phyloP scores from a whole-genome alignment of 2,113 vertebrate genomes.

The Dendrocopos noguchii region DNA sequence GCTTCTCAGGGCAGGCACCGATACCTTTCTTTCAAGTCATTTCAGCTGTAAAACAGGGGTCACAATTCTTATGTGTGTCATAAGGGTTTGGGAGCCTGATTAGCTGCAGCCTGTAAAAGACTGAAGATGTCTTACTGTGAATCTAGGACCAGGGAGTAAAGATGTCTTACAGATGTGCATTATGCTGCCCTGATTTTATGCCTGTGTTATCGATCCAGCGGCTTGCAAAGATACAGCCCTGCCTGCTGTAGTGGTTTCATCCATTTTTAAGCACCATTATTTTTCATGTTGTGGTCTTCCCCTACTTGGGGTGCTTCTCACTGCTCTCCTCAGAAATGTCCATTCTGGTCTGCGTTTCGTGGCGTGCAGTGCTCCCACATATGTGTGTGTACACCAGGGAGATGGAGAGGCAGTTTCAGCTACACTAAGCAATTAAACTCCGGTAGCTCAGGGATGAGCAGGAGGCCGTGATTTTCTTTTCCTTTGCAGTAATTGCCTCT shows the following conservation, averaged over 20 bases:
- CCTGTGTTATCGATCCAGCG: neutral
- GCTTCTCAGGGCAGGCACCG: neutral
- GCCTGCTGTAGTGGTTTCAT: slow-evolving; percentile 46
- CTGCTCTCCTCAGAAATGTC: neutral
- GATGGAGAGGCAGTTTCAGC: slow-evolving; percentile 78
- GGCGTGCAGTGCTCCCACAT: neutral
- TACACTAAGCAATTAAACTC: slow-evolving; percentile 92
- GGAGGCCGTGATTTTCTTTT: slow-evolving; percentile 79
- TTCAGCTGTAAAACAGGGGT: neutral
- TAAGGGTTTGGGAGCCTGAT: neutral
- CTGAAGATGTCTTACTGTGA: neutral
- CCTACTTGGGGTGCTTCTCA: neutral
- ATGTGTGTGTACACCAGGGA: slow-evolving; percentile 46
- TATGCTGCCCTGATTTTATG: slow-evolving; percentile 18
- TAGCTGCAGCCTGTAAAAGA: neutral
- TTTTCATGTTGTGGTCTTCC: slow-evolving; percentile 53
- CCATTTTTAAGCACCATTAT: slow-evolving; percentile 53
- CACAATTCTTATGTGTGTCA: neutral
- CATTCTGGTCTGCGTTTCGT: neutral
- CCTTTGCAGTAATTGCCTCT: slow-evolving; percentile 85
- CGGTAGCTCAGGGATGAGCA: slow-evolving; percentile 80
- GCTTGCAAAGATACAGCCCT: slow-evolving; percentile 24
- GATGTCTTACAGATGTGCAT: neutral
- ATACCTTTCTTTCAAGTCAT: neutral
- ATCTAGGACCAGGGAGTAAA: neutral